Evolutionary conservation across 2,888 invertebrate genomes (phyloP).

Genomic region (Syritta pipiens): DNA sequence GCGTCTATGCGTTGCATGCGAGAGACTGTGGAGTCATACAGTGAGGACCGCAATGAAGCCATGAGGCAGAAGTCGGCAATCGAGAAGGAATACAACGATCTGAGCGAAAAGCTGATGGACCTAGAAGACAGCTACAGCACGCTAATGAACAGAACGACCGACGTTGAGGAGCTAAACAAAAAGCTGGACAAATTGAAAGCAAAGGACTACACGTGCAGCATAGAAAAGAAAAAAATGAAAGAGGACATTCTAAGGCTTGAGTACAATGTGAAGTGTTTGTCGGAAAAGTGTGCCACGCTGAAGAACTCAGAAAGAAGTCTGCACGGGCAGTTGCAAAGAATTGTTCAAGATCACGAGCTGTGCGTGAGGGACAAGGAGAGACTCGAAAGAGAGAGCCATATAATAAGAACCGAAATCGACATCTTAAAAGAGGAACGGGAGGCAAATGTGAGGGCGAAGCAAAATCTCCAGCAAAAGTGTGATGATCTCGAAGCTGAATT

Average conservation of each 20-base stretch:
- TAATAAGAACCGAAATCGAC: neutral
- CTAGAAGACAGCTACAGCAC: conserved; percentile 19
- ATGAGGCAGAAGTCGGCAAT: conserved; percentile 14
- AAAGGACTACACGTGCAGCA: no score
- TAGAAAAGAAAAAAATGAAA: no score
- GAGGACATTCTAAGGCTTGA: neutral
- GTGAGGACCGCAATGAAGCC: conserved; percentile 6
- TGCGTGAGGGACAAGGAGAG: conserved; percentile 15
- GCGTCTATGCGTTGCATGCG: neutral
- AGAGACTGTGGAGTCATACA: neutral
- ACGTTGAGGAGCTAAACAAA: conserved; percentile 33
- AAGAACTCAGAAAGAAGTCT: conserved; percentile 25
- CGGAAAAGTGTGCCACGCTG: conserved; percentile 14
- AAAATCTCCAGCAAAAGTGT: neutral
- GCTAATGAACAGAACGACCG: neutral
- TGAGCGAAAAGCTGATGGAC: conserved; percentile 27
- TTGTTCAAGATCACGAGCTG: conserved; percentile 29
- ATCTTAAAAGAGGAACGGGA: conserved; percentile 3
- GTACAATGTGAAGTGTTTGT: neutral
- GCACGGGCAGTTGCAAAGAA: conserved; percentile 33
- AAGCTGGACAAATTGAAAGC: conserved; percentile 34
- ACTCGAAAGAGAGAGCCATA: neutral
- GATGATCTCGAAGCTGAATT: conserved; percentile 5
- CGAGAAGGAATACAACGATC: conserved; percentile 1
- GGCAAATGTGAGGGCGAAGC: conserved; percentile 1